Percentiles rank a stretch among this genome's conserved stretches.
Conservation (phyloP, 2,113 vertebrate genomes). For the Vanacampus margaritifer region DNA sequence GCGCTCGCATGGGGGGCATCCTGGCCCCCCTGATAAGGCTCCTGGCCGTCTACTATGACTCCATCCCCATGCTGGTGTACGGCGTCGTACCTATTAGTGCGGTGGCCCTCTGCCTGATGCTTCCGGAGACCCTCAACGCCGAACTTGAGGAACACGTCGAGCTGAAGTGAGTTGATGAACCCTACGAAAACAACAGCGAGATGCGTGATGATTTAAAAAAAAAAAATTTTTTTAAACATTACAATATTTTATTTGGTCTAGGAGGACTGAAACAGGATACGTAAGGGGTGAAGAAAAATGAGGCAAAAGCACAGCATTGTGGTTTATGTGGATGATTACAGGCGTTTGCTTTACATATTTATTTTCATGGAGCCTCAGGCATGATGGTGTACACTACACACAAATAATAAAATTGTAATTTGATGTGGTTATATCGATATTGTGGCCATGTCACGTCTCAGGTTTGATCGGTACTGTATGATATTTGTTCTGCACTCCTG, state of each 20-base stretch:
- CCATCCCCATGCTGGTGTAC: constrained; percentile 77
- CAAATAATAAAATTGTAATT: no score
- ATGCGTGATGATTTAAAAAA: no score
- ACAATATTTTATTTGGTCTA: not conserved
- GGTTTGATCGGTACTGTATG: no score
- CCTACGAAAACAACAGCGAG: not conserved
- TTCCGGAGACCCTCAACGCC: constrained; percentile 77
- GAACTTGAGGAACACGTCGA: constrained; percentile 71
- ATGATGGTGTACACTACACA: no score
- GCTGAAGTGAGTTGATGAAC: constrained; percentile 19
- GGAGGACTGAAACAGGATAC: not conserved
- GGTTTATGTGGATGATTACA: not conserved
- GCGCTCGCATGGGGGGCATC: constrained; percentile 74
- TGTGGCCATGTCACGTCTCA: no score
- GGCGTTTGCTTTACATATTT: not conserved
- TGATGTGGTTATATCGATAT: no score
- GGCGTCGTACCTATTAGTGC: constrained; percentile 67
- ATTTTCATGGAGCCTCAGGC: no score
- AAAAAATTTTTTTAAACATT: not conserved
- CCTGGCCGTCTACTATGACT: constrained; percentile 63
- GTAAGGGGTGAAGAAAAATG: not conserved
- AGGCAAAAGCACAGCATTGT: not conserved
- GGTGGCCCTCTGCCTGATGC: constrained; percentile 66
- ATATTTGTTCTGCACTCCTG: no score
- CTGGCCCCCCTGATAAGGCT: constrained; percentile 77